Evolutionary conservation across 2,113 vertebrate genomes (phyloP).

Genomic region (Megaceryle maxima): DNA sequence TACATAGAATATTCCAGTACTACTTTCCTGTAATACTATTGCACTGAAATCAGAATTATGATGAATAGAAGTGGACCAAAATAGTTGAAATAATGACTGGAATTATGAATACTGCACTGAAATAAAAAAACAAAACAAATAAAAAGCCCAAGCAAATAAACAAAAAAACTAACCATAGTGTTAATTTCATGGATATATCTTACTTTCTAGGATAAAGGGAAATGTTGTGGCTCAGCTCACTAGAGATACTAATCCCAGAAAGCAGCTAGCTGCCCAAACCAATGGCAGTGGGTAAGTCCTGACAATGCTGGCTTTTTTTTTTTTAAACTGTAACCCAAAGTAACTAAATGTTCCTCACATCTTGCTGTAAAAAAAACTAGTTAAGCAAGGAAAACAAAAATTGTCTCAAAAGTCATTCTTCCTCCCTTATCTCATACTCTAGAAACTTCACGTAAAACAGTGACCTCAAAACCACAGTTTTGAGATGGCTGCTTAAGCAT

Average conservation of each 20-base stretch:
- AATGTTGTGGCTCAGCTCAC: not conserved
- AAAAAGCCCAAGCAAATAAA: not conserved
- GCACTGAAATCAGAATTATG: not conserved
- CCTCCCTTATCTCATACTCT: not conserved
- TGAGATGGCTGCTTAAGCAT: not conserved
- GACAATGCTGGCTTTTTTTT: not conserved
- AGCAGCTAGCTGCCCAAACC: not conserved
- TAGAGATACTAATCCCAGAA: not conserved
- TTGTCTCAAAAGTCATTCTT: not conserved
- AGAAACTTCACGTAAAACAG: not conserved
- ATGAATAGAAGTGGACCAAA: not conserved
- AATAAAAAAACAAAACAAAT: not conserved
- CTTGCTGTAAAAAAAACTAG: not conserved
- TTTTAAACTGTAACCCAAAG: not conserved
- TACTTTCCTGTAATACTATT: not conserved
- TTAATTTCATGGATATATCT: not conserved
- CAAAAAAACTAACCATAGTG: not conserved
- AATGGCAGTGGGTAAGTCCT: not conserved
- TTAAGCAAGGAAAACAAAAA: not conserved
- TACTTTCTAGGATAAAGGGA: not conserved
- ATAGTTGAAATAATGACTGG: not conserved
- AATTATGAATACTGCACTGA: not conserved
- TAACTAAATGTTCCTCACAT: not conserved
- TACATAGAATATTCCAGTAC: not conserved
- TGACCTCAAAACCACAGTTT: not conserved